These are phyloP conservation scores for Spilarctia lutea DNA, from an alignment of 2,888 invertebrate genomes.

Conservation along the genomic window DNA sequence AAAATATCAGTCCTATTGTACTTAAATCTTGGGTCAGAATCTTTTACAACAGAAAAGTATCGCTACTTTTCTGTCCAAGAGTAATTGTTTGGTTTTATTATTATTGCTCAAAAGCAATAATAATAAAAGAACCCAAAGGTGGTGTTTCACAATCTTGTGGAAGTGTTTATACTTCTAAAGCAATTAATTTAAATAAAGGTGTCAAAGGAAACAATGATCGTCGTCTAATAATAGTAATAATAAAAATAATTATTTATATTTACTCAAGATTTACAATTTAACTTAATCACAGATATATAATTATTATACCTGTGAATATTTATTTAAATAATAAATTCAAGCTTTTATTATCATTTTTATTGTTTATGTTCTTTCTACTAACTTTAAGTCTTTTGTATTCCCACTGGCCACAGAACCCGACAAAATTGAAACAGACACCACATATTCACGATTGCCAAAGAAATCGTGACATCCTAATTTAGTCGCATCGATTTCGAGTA, in stretches of 20 bases:
- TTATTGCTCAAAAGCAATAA: too few species aligned
- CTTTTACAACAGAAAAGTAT: not conserved
- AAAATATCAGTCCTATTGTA: not conserved
- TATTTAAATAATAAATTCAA: not conserved
- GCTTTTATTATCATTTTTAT: not conserved
- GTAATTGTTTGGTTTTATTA: not conserved
- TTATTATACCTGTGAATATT: not conserved
- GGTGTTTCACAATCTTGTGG: not conserved
- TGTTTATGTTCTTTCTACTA: not conserved
- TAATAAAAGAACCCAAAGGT: too few species aligned
- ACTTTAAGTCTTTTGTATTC: constrained; percentile 46
- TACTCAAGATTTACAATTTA: too few species aligned
- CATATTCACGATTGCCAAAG: constrained; percentile 33
- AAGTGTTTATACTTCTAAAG: not conserved
- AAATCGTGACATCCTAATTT: constrained; percentile 51
- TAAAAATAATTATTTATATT: too few species aligned
- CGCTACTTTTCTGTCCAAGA: not conserved
- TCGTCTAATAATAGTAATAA: too few species aligned
- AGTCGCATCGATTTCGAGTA: constrained; percentile 40
- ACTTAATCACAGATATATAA: too few species aligned
- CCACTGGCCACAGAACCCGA: constrained; percentile 53
- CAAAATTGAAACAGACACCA: constrained; percentile 58
- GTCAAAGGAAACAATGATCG: not conserved
- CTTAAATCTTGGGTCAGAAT: not conserved
- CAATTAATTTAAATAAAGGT: not conserved